Evolutionary conservation across 2,797 vertebrate genomes (phyloP), one percentile per base, ranked within the genome.

Genomic region (Microcaecilia unicolor): DNA sequence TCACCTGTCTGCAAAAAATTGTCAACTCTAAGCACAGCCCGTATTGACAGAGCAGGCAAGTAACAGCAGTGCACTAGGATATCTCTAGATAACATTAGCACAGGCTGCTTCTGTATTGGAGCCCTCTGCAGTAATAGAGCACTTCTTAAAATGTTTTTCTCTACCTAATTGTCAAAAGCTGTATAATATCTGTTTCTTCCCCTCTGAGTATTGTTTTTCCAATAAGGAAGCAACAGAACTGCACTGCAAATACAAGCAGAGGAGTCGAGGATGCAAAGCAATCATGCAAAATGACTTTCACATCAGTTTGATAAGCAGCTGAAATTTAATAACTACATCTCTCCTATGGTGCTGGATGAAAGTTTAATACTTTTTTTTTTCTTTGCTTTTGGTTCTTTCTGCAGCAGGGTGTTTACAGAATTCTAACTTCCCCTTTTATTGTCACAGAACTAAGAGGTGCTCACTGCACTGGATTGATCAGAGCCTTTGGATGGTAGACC

Each of bases 141-240:
- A 69, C 71, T 79, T 74, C 72, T 74, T 71, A 61, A 72, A 67
- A 67, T 69, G 64, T 57, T 73, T 72, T 74, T 53, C 34, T 61
- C 63, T 66, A 74, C 69, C 72, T 81, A 81, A 82, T 81, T 81
- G 79, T 80, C 67, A 81, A 80, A 81, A 78, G n/a, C 74, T 66
- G 80, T 80, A 83, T 81, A 80, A 78, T 78, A 83, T 81, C 80
- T 77, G 80, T 67, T 78, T 80, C 83, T 81, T 64, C 81, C 78
- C 78, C 78, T 83, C 70, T 81, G 78, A 81, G 80, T 81, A 83
- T 83, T 81, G 81, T n/a, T n/a, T 80, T n/a, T 77, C 80, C 83
- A 83, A 81, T 79, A 83, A 81, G 78, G 78, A 81, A 74, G 73
- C 70, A 2, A 51, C 27, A 74, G 79, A n/a, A 78, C 75, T 70